phyloP scores from a whole-genome alignment of 92 coral and sea anemone genomes.

The Siderastrea siderea region DNA sequence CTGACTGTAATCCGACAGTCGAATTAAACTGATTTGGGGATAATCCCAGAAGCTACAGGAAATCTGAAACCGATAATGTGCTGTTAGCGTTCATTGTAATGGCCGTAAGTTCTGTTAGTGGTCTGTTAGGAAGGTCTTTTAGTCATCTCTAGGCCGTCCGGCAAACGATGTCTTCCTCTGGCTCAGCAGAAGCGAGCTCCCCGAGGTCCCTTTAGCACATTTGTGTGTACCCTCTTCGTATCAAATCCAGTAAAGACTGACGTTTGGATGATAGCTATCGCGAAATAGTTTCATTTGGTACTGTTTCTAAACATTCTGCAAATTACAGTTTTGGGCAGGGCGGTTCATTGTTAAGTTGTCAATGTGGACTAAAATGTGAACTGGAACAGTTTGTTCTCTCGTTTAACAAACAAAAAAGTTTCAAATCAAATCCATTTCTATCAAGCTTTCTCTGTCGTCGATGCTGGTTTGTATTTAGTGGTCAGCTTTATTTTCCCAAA shows the following conservation, averaged over 20 bases:
- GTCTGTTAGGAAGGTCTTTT: no score
- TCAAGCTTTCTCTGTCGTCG: not conserved
- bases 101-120: no score
- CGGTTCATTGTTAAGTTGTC: no score
- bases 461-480: not conserved
- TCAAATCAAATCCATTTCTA: not conserved
- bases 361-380: no score
- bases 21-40: constrained; percentile 21
- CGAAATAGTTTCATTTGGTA: not conserved
- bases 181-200: no score
- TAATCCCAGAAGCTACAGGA: constrained; percentile 6
- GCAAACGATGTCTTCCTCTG: no score
- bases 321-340: no score
- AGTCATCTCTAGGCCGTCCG: no score
- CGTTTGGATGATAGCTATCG: not conserved
- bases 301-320: no score
- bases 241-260: no score
- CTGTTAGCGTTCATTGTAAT: not conserved
- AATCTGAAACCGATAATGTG: constrained; percentile 10
- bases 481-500: not conserved
- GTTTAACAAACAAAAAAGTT: not conserved
- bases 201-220: no score
- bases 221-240: no score
- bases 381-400: not conserved
- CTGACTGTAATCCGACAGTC: constrained; percentile 22